Evolutionary conservation across 2,888 invertebrate species (phyloP), one percentile per base, ranked within the genome.

Genomic region (Bombyx huttoni): DNA sequence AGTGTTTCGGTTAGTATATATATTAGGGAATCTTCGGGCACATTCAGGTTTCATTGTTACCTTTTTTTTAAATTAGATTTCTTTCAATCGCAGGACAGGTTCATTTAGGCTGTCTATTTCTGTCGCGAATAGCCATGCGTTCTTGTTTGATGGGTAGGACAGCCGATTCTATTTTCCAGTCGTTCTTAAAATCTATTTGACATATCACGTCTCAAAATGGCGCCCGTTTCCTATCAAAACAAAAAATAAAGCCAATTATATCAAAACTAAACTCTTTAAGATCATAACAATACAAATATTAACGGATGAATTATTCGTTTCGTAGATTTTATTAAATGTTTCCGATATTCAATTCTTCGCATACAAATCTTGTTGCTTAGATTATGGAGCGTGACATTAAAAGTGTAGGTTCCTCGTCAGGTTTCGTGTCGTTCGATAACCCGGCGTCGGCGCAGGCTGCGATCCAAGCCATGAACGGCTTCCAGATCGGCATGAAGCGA

Each of bases 401-500:
- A 3, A 10, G 34, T 7, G n/a, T 8, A 60, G 60, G 79, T 85
- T 10, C 40, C 12, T 40, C 40, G 40, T 1, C 85, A 99, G 99
- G 99, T 80, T 99, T 99, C 89, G 99, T 99, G 75, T 98, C 98
- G 75, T 99, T 98, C 90, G 99, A 99, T 92, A 98, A 98, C 91
- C 98, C 98, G 68, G 92, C 96, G 71, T 98, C 98, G 81, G 98
- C 99, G 80, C 98, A 98, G 89, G 95, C 97, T 66, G 99, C 99
- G 69, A 99, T 99, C 84, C 98, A 98, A 88, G 96, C 99, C 72
- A 99, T 99, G 99, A 99, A 99, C 90, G 99, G 99, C 81, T 99
- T 99, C 91, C 99, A 99, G 90, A 99, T 99, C 87, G 99, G 99
- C 78, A 99, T 99, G 98, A 99, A 99, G 91, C 93, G 99, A 80